Percentiles rank a stretch among this genome's conserved stretches.
These are phyloP conservation scores for Caerostris extrusa DNA, from an alignment of 1,140 invertebrate genomes.

Conservation along the genomic window DNA sequence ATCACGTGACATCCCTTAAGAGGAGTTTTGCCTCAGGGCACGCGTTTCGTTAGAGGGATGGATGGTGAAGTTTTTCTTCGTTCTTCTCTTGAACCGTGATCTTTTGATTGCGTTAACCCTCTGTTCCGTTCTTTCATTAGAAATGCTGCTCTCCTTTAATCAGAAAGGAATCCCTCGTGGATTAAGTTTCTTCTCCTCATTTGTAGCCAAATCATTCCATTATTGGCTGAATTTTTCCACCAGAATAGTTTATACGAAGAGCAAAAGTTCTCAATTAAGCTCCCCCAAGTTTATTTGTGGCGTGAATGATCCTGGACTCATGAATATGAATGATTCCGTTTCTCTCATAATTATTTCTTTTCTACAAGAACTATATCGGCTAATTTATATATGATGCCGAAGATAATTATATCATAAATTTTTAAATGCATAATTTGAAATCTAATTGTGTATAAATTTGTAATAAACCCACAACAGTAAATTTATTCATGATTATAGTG, in stretches of 20 bases:
- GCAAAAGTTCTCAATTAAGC: too few relatives aligned
- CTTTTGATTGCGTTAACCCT: constrained; percentile 27
- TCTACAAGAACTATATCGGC: too few relatives aligned
- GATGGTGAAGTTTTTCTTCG: constrained; percentile 13
- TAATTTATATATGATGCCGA: too few relatives aligned
- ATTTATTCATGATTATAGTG: too few relatives aligned
- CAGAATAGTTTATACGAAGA: neutral
- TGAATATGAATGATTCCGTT: too few relatives aligned
- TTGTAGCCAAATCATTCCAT: constrained; percentile 28
- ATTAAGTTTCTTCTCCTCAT: neutral
- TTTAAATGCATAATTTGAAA: too few relatives aligned
- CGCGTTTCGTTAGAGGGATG: neutral
- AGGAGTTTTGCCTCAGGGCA: neutral
- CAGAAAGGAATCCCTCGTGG: constrained; percentile 13
- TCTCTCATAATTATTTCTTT: too few relatives aligned
- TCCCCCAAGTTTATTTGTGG: too few relatives aligned
- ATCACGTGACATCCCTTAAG: constrained; percentile 6
- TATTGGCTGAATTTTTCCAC: neutral
- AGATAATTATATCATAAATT: too few relatives aligned
- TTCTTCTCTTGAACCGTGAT: neutral
- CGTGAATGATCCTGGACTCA: too few relatives aligned
- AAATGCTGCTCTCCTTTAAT: constrained; percentile 30
- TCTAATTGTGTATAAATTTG: too few relatives aligned
- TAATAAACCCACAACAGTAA: too few relatives aligned
- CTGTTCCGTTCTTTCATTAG: constrained; percentile 32